phyloP scores from a whole-genome alignment of 2,888 invertebrate genomes.

The Hirtodrosophila confusa region DNA sequence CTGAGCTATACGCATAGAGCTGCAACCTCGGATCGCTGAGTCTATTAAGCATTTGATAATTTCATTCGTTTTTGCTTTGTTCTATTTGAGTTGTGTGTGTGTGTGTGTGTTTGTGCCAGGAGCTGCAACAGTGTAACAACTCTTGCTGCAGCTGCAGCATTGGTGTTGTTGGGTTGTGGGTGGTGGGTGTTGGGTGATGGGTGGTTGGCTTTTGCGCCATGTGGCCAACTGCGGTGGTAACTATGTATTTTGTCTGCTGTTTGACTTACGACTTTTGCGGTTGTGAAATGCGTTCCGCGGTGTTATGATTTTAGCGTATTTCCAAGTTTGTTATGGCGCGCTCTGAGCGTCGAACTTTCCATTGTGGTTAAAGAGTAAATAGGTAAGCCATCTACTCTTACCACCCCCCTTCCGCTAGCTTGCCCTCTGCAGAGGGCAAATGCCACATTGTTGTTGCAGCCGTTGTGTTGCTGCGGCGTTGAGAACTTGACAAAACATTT shows the following conservation, averaged over 20 bases:
- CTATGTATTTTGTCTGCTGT: conserved; percentile 52
- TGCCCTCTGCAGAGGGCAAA: conserved; percentile 54
- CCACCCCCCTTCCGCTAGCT: conserved; percentile 3
- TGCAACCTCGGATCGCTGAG: conserved; percentile 46
- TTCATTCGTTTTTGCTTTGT: conserved; percentile 63
- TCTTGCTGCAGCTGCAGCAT: conserved; percentile 38
- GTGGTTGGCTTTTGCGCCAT: conserved; percentile 8
- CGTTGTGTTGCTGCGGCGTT: conserved; percentile 42
- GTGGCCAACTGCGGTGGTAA: conserved; percentile 27
- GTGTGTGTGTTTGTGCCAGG: not conserved
- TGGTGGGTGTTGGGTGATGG: conserved; percentile 16
- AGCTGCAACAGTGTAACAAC: conserved; percentile 15
- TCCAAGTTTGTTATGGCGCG: conserved; percentile 52
- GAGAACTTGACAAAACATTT: conserved; percentile 78
- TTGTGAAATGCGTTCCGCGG: conserved; percentile 56
- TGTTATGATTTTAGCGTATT: conserved; percentile 69
- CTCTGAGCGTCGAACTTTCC: conserved; percentile 39
- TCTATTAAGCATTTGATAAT: conserved; percentile 76
- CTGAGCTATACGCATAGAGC: not conserved
- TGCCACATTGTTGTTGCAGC: conserved; percentile 63
- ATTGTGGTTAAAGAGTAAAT: conserved; percentile 66
- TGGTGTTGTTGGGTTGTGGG: conserved; percentile 16
- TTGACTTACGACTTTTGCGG: conserved; percentile 76
- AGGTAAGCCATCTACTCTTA: no score
- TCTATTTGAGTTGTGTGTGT: conserved; percentile 53